Evolutionary conservation across 2,888 invertebrate species (phyloP), one percentile per base, ranked within the genome.

Genomic region (Pterostichus niger): DNA sequence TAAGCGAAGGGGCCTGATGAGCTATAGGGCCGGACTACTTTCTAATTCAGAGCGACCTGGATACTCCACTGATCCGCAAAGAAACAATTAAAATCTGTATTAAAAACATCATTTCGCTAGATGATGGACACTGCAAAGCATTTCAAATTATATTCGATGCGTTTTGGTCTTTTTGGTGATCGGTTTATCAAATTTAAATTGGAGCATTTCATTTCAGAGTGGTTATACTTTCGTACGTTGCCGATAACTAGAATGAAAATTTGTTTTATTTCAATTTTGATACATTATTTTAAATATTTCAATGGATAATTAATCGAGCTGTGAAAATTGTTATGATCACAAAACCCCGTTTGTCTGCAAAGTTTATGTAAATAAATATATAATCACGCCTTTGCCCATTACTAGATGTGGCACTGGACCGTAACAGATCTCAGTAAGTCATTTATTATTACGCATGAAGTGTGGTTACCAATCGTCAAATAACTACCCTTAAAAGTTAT

Each of bases 1-100:
- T 75, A 75, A 75, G 52, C 33, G 33, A 52, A 75, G 75, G 49
- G 40, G 75, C 75, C n/a, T 35, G 64, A 17, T 33, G 35, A 64
- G 10, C 64, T 64, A 40, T 64, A 75, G 75, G 75, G 64, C 35
- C 64, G 64, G 33, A 33, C 40, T 7, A 75, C 75, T 75, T 75
- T 75, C 75, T 75, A 75, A 75, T 75, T 52, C 40, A 52, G 24
- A 49, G 17, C 75, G 75, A 75, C 75, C 75, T 75, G 75, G 33
- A 49, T 75, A 49, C 44, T 9, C 33, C 64, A 35, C 64, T 35
- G 64, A 44, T 75, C 75, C 31, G 52, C 75, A 75, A 75, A 52
- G 17, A 49, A 52, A 75, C 75, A 75, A 75, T 75, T 75, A 73
- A 75, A 75, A 49, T 31, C 49, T 44, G 44, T 71, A 68, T 68